phyloP scores from a whole-genome alignment of 2,113 vertebrate genomes.

The Heteronetta atricapilla region DNA sequence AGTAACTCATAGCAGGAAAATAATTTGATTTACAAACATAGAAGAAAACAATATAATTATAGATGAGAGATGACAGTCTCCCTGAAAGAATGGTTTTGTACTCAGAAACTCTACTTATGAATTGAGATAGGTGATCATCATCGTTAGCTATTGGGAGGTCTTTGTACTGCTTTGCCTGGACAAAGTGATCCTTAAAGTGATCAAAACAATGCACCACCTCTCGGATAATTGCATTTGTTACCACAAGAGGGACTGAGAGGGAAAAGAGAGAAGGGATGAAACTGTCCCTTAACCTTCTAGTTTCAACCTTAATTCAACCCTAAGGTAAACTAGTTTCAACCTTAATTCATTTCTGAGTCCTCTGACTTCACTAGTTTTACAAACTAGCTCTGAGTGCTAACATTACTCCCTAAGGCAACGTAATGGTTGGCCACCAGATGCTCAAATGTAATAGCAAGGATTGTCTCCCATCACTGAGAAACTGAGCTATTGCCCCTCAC shows the following conservation, averaged over 20 bases:
- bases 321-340: not conserved
- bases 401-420: not conserved
- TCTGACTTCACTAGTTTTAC: not conserved
- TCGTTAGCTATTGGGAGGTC: not conserved
- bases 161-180: not conserved
- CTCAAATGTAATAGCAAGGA: not conserved
- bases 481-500: not conserved
- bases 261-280: not conserved
- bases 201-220: rapidly evolving
- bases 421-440: not conserved
- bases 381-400: not conserved
- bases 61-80: not conserved
- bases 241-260: not conserved
- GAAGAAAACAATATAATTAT: not conserved
- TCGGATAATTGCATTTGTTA: not conserved
- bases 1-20: not conserved
- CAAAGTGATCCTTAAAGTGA: not conserved
- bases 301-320: not conserved
- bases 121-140: not conserved
- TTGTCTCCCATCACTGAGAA: not conserved
- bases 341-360: not conserved
- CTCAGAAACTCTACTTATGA: not conserved
- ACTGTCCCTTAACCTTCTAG: not conserved
- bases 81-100: not conserved
- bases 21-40: not conserved